Evolutionary conservation across 1,140 invertebrate species (phyloP).

Genomic region (Geopemphigus sp.): DNA sequence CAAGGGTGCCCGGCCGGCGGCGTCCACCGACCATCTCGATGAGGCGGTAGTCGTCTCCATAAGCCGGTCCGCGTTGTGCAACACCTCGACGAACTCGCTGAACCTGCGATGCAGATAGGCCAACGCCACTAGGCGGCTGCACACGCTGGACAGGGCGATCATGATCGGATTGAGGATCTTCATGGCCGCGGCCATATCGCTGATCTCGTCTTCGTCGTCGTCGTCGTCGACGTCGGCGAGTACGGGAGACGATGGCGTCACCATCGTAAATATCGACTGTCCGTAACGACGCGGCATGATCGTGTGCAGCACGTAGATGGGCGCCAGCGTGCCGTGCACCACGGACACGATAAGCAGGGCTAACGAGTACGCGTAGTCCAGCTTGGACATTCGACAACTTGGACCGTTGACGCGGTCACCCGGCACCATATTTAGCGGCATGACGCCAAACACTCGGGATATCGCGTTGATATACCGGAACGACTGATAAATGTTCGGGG

Average conservation of each 20-base stretch:
- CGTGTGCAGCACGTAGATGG: slow-evolving; percentile 50
- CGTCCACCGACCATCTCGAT: too few species aligned
- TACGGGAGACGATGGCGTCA: background rate
- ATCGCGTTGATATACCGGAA: slow-evolving; percentile 29
- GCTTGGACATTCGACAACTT: background rate
- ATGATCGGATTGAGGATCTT: slow-evolving; percentile 50
- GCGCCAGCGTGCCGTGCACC: slow-evolving; percentile 48
- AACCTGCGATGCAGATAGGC: slow-evolving; percentile 18
- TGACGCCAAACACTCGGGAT: slow-evolving; percentile 47
- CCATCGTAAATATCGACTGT: slow-evolving; percentile 36
- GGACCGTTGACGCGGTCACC: background rate
- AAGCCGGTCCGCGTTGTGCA: slow-evolving; percentile 40
- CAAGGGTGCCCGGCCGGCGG: background rate
- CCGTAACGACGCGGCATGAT: slow-evolving; percentile 38
- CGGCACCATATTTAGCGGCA: slow-evolving; percentile 33
- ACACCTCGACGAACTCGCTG: slow-evolving; percentile 7
- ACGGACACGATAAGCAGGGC: slow-evolving; percentile 15
- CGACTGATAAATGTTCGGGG: slow-evolving; percentile 41
- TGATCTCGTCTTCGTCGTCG: slow-evolving; percentile 36
- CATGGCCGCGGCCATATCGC: slow-evolving; percentile 48
- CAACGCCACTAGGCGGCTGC: slow-evolving; percentile 29
- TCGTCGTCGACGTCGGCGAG: background rate
- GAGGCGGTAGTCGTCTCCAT: background rate
- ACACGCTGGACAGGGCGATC: slow-evolving; percentile 48
- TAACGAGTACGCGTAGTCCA: slow-evolving; percentile 10